Conservation (phyloP, 2,797 vertebrate species). For the Emys orbicularis region DNA sequence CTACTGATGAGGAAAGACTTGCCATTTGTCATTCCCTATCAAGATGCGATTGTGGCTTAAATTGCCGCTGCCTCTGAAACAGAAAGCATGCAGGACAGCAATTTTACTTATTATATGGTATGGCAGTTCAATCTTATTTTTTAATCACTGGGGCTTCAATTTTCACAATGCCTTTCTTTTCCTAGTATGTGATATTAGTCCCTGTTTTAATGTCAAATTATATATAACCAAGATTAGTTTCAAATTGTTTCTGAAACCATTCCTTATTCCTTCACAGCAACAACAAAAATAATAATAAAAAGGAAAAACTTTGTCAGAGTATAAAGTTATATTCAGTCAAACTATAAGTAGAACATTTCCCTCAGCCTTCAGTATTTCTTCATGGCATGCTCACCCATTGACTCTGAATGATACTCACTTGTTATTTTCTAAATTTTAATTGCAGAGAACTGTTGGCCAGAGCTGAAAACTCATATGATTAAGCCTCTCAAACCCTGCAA, state of each 20-base stretch:
- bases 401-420: neutral
- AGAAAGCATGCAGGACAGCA: neutral
- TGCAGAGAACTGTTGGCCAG: neutral
- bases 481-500: neutral
- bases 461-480: neutral
- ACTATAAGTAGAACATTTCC: neutral
- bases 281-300: neutral
- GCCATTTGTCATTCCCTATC: neutral
- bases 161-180: neutral
- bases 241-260: neutral
- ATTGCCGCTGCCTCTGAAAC: neutral
- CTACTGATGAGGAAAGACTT: neutral
- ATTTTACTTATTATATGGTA: neutral
- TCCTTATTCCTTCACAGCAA: neutral
- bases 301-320: neutral
- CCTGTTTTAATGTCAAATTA: neutral
- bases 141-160: neutral
- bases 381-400: neutral
- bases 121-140: neutral
- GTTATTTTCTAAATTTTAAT: neutral
- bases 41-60: neutral
- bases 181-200: neutral
- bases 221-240: neutral
- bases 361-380: neutral
- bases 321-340: neutral